Percentiles rank a stretch among this genome's conserved stretches.
Evolutionary conservation across 2,797 vertebrate genomes (phyloP).

Genomic region (Otolemur crassicaudatus): DNA sequence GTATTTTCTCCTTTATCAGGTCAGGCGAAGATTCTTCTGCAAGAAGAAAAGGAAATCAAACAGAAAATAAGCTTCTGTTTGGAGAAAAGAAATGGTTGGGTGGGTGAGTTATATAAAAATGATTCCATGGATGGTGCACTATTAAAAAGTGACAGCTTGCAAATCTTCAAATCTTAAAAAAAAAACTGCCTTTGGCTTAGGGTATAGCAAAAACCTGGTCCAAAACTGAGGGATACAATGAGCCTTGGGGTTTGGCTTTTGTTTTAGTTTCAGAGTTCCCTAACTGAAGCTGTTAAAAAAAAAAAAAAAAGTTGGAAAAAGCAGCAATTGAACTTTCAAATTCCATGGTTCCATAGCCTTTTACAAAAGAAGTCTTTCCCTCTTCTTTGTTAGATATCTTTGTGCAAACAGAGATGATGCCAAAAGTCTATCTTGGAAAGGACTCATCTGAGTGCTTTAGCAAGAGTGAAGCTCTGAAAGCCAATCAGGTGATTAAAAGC

Average conservation of each 20-base stretch:
- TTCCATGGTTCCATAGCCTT: neutral
- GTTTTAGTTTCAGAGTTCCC: neutral
- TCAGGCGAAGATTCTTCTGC: neutral
- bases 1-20: neutral
- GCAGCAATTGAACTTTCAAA: constrained; percentile 1
- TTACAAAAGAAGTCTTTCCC: constrained; percentile 1
- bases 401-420: neutral
- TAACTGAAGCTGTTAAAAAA: neutral
- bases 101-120: neutral
- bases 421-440: neutral
- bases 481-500: neutral
- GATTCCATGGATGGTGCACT: neutral
- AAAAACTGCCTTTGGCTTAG: neutral
- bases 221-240: neutral
- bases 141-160: constrained; percentile 25
- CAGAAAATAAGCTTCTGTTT: constrained; percentile 29
- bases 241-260: neutral
- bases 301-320: neutral
- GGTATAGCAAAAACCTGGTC: neutral
- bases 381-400: neutral
- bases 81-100: constrained; percentile 25
- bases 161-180: constrained; percentile 48
- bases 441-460: neutral
- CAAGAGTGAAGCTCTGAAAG: neutral
- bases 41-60: constrained; percentile 22